These are phyloP conservation scores for Heliothis peltigera DNA, from an alignment of 2,888 invertebrate species.

Conservation along the genomic window DNA sequence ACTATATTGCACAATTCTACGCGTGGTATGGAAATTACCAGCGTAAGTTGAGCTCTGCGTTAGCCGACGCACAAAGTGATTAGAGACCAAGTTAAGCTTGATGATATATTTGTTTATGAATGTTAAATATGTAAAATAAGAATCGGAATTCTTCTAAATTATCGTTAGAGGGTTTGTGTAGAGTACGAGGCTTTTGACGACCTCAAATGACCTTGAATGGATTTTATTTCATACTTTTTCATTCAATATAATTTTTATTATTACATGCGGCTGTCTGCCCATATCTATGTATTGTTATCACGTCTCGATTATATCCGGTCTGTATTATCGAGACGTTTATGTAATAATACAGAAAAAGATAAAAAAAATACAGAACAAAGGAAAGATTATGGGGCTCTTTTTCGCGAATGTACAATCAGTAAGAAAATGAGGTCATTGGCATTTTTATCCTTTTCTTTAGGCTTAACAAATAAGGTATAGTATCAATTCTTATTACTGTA, in stretches of 20 bases:
- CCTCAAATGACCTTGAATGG: conserved; percentile 44
- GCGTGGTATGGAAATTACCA: conserved; percentile 42
- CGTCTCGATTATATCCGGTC: conserved; percentile 4
- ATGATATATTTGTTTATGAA: conserved; percentile 39
- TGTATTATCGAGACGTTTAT: conserved; percentile 22
- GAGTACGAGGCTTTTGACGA: conserved; percentile 21
- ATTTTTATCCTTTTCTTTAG: conserved; percentile 24
- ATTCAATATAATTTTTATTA: conserved; percentile 13
- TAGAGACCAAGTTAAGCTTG: conserved; percentile 27
- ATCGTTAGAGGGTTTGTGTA: conserved; percentile 27
- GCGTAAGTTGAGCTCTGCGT: conserved; percentile 26
- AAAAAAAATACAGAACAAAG: conserved; percentile 39
- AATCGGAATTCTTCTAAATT: conserved; percentile 30
- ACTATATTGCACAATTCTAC: conserved; percentile 73
- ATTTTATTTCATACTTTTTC: conserved; percentile 14
- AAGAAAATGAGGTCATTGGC: conserved; percentile 26
- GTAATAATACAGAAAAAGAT: conserved; percentile 15
- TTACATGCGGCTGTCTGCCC: conserved; percentile 11
- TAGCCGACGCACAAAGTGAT: not conserved
- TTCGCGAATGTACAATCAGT: conserved; percentile 1
- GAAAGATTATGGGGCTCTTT: not conserved
- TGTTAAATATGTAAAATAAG: conserved; percentile 40
- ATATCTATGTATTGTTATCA: conserved; percentile 8
- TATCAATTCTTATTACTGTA: no score
- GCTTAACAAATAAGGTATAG: not conserved